phyloP scores from a whole-genome alignment of 2,888 invertebrate genomes.

The Spodoptera picta region DNA sequence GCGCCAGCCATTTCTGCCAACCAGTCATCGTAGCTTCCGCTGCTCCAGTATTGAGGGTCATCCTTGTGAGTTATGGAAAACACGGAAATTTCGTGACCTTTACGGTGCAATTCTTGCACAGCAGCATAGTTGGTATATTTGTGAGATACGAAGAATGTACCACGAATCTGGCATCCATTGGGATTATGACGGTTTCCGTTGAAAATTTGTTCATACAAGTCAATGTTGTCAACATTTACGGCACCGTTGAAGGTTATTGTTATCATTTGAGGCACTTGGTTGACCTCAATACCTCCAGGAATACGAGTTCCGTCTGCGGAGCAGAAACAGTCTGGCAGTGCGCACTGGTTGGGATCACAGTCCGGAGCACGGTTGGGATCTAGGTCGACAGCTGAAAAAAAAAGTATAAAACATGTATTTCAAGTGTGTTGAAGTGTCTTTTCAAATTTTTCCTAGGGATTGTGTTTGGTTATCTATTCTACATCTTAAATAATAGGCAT shows the following conservation, averaged over 20 bases:
- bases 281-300: conserved; percentile 94
- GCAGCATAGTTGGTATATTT: conserved; percentile 97
- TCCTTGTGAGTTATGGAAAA: conserved; percentile 98
- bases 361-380: conserved; percentile 97
- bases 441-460: no score
- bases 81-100: conserved; percentile 96
- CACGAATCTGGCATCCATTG: conserved; percentile 96
- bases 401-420: conserved; percentile 11
- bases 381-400: conserved; percentile 93
- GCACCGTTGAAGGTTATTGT: conserved; percentile 98
- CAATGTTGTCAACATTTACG: conserved; percentile 97
- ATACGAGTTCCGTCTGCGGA: conserved; percentile 97
- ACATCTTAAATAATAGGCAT: conserved; percentile 6
- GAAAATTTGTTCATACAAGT: conserved; percentile 96
- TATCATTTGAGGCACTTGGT: conserved; percentile 97
- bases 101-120: conserved; percentile 95
- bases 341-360: conserved; percentile 96
- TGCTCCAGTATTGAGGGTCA: conserved; percentile 96
- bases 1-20: conserved; percentile 98
- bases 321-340: conserved; percentile 97
- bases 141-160: conserved; percentile 97
- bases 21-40: conserved; percentile 97
- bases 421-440: not conserved
- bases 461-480: not conserved
- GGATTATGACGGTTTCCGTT: conserved; percentile 95